Percentiles rank a stretch among this genome's conserved stretches.
These are phyloP conservation scores for Centropristis striata DNA, from an alignment of 2,113 vertebrate genomes.

Conservation along the genomic window DNA sequence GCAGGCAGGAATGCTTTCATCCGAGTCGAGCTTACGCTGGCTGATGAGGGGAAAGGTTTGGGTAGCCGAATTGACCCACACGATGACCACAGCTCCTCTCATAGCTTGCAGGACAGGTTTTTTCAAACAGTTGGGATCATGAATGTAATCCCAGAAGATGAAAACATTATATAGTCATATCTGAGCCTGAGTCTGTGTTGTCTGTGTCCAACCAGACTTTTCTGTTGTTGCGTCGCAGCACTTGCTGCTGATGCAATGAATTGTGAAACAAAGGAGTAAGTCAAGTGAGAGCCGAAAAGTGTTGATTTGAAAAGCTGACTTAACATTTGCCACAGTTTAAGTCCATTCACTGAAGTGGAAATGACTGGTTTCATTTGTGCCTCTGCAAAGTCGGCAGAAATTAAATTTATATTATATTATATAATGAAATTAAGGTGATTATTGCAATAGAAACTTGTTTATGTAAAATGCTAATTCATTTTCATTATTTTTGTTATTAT, in stretches of 20 bases:
- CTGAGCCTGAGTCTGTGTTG: background rate
- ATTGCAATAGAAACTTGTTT: no score
- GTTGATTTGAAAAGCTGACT: slow-evolving; percentile 30
- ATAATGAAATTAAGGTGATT: background rate
- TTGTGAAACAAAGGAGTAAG: slow-evolving; percentile 2
- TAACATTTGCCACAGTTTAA: background rate
- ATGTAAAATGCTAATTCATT: no score
- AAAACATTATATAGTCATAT: no score
- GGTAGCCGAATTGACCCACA: background rate
- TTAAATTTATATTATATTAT: no score
- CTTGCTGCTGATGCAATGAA: background rate
- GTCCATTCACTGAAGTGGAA: slow-evolving; percentile 2
- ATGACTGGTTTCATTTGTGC: background rate
- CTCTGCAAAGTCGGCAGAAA: background rate
- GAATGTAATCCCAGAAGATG: background rate
- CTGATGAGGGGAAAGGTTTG: background rate
- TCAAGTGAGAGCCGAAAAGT: slow-evolving; percentile 14
- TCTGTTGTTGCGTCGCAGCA: background rate
- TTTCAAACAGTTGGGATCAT: background rate
- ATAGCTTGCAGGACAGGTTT: no score
- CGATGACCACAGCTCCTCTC: background rate
- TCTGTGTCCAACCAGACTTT: background rate
- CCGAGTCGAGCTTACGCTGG: background rate
- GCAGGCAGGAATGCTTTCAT: background rate
- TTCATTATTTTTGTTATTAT: no score